A percentile compares a stretch with the other conserved stretches of the same genome.
Conservation (phyloP, 2,113 vertebrate genomes). For the Pyxicephalus adspersus region DNA sequence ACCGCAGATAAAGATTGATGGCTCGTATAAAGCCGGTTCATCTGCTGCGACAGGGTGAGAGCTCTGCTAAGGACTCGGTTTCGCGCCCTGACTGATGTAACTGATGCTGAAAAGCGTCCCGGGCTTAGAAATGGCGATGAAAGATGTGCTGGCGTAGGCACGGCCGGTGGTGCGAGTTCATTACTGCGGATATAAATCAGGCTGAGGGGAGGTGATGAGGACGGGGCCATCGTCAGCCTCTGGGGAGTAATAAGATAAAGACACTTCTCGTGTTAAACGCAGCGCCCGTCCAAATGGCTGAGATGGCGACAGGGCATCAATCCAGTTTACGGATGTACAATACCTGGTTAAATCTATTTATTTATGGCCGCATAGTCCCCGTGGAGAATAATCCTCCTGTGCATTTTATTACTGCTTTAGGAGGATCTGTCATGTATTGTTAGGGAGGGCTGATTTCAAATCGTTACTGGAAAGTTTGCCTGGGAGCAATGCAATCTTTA, state of each 20-base stretch:
- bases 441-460: too few relatives aligned
- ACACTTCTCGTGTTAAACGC: neutral
- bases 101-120: conserved; percentile 22
- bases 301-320: neutral
- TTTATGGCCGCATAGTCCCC: neutral
- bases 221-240: neutral
- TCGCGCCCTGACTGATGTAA: conserved; percentile 22
- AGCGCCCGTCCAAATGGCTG: neutral
- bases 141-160: neutral
- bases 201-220: conserved; percentile 13
- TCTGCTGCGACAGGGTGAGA: conserved; percentile 21
- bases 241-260: neutral
- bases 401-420: too few relatives aligned
- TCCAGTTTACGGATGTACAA: neutral
- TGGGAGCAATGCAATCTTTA: too few relatives aligned
- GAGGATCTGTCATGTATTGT: too few relatives aligned
- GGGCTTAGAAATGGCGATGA: neutral
- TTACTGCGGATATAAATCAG: conserved; percentile 41
- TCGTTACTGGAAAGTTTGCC: too few relatives aligned
- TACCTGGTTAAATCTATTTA: neutral
- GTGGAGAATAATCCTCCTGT: neutral
- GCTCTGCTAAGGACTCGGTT: conserved; percentile 7
- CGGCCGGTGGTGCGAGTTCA: conserved; percentile 30
- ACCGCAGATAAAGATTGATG: conserved; percentile 50
- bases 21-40: conserved; percentile 30